Percentiles rank a stretch among this genome's conserved stretches.
Conservation (phyloP, 2,888 invertebrate species). For the Eupithecia centaureata region DNA sequence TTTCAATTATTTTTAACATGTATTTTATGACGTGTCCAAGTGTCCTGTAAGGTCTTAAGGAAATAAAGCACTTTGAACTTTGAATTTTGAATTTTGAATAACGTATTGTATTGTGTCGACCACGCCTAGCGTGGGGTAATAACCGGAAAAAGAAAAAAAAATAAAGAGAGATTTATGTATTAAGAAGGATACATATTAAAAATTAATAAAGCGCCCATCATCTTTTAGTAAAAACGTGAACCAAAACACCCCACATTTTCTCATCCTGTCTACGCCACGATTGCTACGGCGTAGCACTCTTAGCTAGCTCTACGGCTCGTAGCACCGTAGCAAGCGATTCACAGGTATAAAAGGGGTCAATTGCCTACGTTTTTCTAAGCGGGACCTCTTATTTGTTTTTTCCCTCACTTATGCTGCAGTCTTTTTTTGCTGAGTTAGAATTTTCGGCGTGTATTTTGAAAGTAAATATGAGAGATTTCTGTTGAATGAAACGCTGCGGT, state of each 20-base stretch:
- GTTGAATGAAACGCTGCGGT: background rate
- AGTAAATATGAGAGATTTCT: conserved; percentile 1
- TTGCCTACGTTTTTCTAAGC: conserved; percentile 45
- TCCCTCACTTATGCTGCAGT: conserved; percentile 34
- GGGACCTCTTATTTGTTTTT: conserved; percentile 34
- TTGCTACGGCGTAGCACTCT: conserved; percentile 36
- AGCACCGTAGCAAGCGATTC: conserved; percentile 24
- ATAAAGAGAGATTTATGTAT: background rate
- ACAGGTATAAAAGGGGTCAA: conserved; percentile 45
- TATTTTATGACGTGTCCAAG: too few relatives aligned
- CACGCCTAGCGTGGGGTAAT: too few relatives aligned
- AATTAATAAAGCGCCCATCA: background rate
- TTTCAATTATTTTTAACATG: too few relatives aligned
- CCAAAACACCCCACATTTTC: conserved; percentile 6
- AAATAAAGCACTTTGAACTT: too few relatives aligned
- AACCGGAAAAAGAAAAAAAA: background rate
- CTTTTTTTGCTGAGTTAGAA: conserved; percentile 19
- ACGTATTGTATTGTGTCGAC: too few relatives aligned
- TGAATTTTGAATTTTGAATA: background rate
- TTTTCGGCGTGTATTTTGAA: conserved; percentile 21
- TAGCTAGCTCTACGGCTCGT: conserved; percentile 31
- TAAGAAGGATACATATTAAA: background rate
- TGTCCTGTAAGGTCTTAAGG: too few relatives aligned
- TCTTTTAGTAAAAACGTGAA: background rate
- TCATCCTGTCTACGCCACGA: conserved; percentile 27